phyloP scores from a whole-genome alignment of 1,140 invertebrate species.

The Gonioctena quinquepunctata region DNA sequence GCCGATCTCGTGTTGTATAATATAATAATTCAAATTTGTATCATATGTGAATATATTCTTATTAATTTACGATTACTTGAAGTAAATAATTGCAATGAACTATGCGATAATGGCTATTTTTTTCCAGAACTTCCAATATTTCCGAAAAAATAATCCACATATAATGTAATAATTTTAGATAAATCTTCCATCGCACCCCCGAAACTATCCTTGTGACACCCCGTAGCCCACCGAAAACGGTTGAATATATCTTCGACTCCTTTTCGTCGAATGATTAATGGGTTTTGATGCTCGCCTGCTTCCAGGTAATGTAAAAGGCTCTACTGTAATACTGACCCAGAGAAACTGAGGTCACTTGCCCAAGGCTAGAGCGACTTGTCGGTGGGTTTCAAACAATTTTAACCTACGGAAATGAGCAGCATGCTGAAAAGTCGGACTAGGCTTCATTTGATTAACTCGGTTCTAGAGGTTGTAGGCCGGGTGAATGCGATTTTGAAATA shows the following conservation, averaged over 20 bases:
- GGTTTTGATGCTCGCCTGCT: neutral
- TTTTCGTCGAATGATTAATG: neutral
- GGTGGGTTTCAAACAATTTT: neutral
- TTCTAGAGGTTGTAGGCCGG: neutral
- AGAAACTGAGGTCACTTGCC: neutral
- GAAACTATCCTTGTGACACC: neutral
- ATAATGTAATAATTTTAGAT: too few relatives aligned
- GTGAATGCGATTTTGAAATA: neutral
- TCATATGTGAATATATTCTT: too few relatives aligned
- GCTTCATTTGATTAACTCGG: neutral
- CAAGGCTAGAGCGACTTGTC: neutral
- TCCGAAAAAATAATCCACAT: too few relatives aligned
- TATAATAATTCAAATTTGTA: too few relatives aligned
- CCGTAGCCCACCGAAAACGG: neutral
- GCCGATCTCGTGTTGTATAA: too few relatives aligned
- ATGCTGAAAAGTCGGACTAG: neutral
- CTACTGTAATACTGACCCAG: conserved; percentile 9
- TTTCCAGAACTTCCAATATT: too few relatives aligned
- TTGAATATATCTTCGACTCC: neutral
- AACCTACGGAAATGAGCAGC: neutral
- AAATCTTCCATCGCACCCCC: too few relatives aligned
- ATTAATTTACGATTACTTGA: too few relatives aligned
- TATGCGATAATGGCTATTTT: too few relatives aligned
- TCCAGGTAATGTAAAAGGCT: neutral
- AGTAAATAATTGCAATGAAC: too few relatives aligned